Conservation (phyloP, 1,140 invertebrate genomes). For the Pogonomyrmex barbatus region DNA sequence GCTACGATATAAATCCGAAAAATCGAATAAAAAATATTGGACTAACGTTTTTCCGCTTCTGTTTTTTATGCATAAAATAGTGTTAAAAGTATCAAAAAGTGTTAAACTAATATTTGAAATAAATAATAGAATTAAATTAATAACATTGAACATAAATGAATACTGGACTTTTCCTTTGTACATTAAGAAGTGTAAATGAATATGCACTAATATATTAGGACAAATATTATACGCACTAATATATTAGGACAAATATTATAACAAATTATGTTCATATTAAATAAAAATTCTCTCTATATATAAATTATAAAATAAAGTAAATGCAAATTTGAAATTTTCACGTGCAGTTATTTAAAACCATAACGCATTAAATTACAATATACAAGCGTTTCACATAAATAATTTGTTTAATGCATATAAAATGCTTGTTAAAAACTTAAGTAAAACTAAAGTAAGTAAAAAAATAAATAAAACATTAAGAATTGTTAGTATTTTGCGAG, state of each 20-base stretch:
- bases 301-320: not conserved
- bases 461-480: not conserved
- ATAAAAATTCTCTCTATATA: not conserved
- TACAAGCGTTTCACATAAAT: not conserved
- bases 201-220: not conserved
- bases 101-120: conserved; percentile 3
- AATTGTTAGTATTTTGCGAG: not conserved
- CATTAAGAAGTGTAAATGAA: not conserved
- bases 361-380: not conserved
- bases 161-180: not conserved
- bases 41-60: not conserved
- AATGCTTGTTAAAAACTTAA: not conserved
- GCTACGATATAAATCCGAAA: not conserved
- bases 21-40: not conserved
- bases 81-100: not conserved
- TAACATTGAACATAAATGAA: not conserved
- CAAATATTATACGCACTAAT: not conserved
- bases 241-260: not conserved
- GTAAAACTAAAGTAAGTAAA: too few relatives aligned
- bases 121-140: not conserved
- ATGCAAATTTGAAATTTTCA: not conserved
- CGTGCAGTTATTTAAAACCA: conserved; percentile 1
- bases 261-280: not conserved
- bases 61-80: not conserved
- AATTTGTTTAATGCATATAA: not conserved